These are phyloP conservation scores for Melanotaenia parkinsoni DNA, from an alignment of 2,797 vertebrate genomes.

Conservation along the genomic window DNA sequence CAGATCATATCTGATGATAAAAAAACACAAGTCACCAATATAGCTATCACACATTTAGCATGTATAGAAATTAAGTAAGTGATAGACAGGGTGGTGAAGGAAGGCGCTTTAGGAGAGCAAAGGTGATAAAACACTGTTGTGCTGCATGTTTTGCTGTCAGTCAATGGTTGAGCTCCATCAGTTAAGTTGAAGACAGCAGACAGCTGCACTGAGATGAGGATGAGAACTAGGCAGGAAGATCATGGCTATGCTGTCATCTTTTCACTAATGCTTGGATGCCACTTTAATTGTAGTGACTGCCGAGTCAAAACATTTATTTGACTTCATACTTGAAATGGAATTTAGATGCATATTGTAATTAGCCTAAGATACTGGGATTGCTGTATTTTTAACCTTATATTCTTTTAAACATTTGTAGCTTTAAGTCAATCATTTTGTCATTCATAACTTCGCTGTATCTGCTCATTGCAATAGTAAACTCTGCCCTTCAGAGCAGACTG, in stretches of 20 bases:
- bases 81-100: conserved; percentile 16
- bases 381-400: conserved; percentile 13
- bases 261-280: conserved; percentile 8
- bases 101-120: conserved; percentile 9
- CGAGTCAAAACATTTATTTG: conserved; percentile 9
- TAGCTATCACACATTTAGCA: conserved; percentile 15
- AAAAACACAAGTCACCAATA: conserved; percentile 12
- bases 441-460: conserved; percentile 15
- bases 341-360: conserved; percentile 16
- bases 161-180: conserved; percentile 27
- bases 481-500: conserved; percentile 30
- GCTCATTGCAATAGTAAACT: conserved; percentile 28
- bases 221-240: conserved; percentile 13
- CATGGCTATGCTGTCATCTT: background rate
- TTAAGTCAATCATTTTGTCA: background rate
- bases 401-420: conserved; percentile 6
- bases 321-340: conserved; percentile 19
- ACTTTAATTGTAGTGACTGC: conserved; percentile 21
- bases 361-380: conserved; percentile 1
- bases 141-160: conserved; percentile 42
- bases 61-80: conserved; percentile 27
- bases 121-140: conserved; percentile 42
- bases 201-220: conserved; percentile 35
- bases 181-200: conserved; percentile 44
- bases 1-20: background rate